A percentile compares a stretch with the other conserved stretches of the same genome.
Conservation (phyloP, 2,888 invertebrate genomes). For the Empis livida region DNA sequence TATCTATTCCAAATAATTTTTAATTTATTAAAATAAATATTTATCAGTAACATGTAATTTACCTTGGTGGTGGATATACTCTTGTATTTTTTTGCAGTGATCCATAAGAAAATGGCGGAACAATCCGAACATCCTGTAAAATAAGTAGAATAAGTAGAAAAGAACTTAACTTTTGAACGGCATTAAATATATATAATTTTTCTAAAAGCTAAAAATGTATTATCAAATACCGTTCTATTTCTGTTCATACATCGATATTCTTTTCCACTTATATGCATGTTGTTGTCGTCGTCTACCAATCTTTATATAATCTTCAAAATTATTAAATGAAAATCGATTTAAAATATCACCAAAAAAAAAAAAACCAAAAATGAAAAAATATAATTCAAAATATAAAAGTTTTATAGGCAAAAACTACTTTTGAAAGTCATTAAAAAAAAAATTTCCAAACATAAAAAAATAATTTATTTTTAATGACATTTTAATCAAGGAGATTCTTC, state of each 20-base stretch:
- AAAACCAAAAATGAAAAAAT: too few relatives aligned
- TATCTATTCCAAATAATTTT: not conserved
- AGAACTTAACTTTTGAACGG: too few relatives aligned
- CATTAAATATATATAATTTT: not conserved
- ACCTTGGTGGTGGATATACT: constrained; percentile 29
- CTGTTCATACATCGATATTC: not conserved
- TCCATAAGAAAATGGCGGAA: constrained; percentile 32
- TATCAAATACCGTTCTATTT: not conserved
- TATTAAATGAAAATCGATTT: too few relatives aligned
- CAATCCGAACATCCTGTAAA: constrained; percentile 20
- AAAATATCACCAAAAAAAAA: too few relatives aligned
- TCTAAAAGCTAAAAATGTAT: not conserved
- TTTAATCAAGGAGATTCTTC: too few relatives aligned
- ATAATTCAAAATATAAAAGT: too few relatives aligned
- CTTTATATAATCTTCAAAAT: too few relatives aligned
- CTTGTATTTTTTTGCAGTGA: constrained; percentile 28
- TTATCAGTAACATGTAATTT: constrained; percentile 8
- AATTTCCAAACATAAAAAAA: too few relatives aligned
- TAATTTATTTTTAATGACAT: too few relatives aligned
- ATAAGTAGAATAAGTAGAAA: too few relatives aligned
- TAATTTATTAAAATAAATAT: not conserved
- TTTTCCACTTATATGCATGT: not conserved
- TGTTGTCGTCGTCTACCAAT: not conserved
- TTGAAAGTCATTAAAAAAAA: too few relatives aligned
- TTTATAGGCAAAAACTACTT: too few relatives aligned